Base-by-base conservation (phyloP, 2,113 vertebrate species). In the Scomber scombrus region DNA sequence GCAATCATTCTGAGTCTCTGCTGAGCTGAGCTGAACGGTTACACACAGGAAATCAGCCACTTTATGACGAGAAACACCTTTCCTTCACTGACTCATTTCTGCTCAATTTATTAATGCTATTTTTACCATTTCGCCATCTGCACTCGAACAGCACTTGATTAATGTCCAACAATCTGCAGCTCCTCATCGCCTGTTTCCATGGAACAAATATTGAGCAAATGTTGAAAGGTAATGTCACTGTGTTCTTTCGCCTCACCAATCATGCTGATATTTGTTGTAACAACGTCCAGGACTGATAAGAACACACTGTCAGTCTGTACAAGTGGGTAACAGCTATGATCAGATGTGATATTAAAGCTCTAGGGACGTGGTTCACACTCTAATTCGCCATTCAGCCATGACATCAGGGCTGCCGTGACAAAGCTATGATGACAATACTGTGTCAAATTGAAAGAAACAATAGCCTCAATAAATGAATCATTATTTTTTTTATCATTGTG, bases 81-180 rank as follows among this genome's bases (percentile, higher is more conserved):
- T 45, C 16, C 34, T 3, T 60, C 60, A 46, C 56, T 49, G 40
- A 71, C 26, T 74, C 40, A 62, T 62, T 69, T 23, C 11, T 71
- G 3, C 16, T 78, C 26, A 23, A 7, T 78, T 52, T 52, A 34
- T 71, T 50, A 29, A 45, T 56, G 65, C 63, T 73, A 72, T 80
- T 58, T 77, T 85, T 82, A 64, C 19, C n/a, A 34, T 56, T n/a
- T 80, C 67, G 21, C 58, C 76, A 68, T 71, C 63, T 51, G 0
- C 51, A 75, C 51, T 34, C 47, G 15, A 29, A 50, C n/a, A 51
- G 40, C 29, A 49, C 29, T 71, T 75, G 29, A 34, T 40, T 65
- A 49, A 55, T 26, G 46, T 15, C 51, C 72, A 74, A 58, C 68
- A 69, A 82, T 46, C 55, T 67, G 62, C 68, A 74, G 71, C 16